phyloP scores from a whole-genome alignment of 2,113 vertebrate species.

The Thalassarche chlororhynchos region DNA sequence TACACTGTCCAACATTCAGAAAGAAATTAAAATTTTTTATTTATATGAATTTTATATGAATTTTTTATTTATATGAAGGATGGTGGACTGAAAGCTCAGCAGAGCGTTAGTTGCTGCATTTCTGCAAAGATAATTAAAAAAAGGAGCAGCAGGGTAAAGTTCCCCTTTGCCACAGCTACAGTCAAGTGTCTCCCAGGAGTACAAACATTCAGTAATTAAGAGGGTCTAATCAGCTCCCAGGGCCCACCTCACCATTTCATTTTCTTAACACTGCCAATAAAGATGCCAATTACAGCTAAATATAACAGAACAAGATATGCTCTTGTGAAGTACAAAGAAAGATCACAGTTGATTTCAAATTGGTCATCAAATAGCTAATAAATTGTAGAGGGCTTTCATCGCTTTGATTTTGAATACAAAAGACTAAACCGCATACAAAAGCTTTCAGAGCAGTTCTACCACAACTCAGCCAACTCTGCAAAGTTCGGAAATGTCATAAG shows the following conservation, averaged over 20 bases:
- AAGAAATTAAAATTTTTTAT: neutral
- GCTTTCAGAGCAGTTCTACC: neutral
- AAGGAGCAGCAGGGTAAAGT: neutral
- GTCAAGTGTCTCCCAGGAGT: neutral
- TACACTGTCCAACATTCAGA: neutral
- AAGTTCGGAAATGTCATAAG: neutral
- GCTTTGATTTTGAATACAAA: neutral
- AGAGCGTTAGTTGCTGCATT: neutral
- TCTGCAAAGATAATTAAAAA: neutral
- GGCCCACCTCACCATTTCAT: constrained; percentile 14
- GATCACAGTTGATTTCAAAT: constrained; percentile 1
- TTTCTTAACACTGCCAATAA: constrained; percentile 23
- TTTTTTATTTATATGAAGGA: neutral
- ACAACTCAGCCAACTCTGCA: neutral
- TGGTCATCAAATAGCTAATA: constrained; percentile 19
- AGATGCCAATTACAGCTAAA: constrained; percentile 41
- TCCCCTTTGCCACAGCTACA: neutral
- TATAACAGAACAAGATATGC: neutral
- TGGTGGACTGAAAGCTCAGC: neutral
- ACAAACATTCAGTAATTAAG: constrained; percentile 8
- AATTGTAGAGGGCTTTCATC: neutral
- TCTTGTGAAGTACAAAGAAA: constrained; percentile 10
- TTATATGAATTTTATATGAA: neutral
- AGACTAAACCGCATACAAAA: neutral
- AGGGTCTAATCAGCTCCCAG: constrained; percentile 22